A percentile compares a stretch with the other conserved stretches of the same genome.
Evolutionary conservation across 2,113 vertebrate genomes (phyloP).

Genomic region (Urocitellus parryii): DNA sequence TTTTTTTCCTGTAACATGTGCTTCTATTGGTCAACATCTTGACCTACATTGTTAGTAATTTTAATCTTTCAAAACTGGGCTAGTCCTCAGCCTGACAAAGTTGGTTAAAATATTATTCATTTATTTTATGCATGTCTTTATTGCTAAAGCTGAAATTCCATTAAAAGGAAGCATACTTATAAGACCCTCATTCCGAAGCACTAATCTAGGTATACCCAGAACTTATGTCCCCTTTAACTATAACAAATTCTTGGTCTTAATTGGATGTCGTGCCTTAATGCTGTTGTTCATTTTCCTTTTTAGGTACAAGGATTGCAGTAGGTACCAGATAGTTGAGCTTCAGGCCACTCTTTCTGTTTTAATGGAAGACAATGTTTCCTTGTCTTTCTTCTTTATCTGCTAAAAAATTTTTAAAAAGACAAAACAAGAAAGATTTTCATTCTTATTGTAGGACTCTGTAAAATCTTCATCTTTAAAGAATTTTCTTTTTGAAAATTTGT

Average conservation of each 20-base stretch:
- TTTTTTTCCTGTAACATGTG: not conserved
- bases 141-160: not conserved
- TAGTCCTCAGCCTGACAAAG: not conserved
- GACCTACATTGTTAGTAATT: not conserved
- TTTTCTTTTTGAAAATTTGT: not conserved
- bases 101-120: not conserved
- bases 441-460: not conserved
- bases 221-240: not conserved
- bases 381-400: not conserved
- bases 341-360: not conserved
- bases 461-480: not conserved
- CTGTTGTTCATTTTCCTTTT: not conserved
- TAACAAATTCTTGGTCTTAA: not conserved
- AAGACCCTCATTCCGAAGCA: not conserved
- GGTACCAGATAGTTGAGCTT: not conserved
- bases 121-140: not conserved
- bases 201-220: not conserved
- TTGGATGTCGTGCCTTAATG: not conserved
- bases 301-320: not conserved
- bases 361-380: not conserved
- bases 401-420: not conserved
- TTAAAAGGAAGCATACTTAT: not conserved
- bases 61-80: not conserved
- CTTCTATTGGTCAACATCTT: slow-evolving; percentile 10
- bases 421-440: not conserved